phyloP scores from a whole-genome alignment of 2,888 invertebrate species.

The Dendrolimus pini region DNA sequence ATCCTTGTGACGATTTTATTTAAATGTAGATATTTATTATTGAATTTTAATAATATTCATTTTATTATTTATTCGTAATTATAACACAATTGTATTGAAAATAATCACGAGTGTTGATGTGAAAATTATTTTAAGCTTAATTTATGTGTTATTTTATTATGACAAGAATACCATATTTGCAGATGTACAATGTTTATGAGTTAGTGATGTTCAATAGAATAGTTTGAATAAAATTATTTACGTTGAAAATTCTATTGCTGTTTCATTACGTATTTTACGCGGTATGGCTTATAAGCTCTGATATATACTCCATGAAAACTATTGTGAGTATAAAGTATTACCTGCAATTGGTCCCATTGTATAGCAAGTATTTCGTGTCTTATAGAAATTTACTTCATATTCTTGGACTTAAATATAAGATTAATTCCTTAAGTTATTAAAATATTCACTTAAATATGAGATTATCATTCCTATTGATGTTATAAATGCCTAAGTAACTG shows the following conservation, averaged over 20 bases:
- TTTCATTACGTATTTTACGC: conserved; percentile 30
- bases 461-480: too few species aligned
- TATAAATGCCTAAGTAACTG: too few species aligned
- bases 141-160: conserved; percentile 47
- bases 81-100: conserved; percentile 65
- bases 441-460: too few species aligned
- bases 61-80: conserved; percentile 58
- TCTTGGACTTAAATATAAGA: too few species aligned
- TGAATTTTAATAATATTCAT: conserved; percentile 46
- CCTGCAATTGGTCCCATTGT: too few species aligned
- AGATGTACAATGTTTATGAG: conserved; percentile 75
- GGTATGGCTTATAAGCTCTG: too few species aligned
- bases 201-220: conserved; percentile 76
- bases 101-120: conserved; percentile 60
- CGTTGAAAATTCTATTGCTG: conserved; percentile 68
- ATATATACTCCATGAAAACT: too few species aligned
- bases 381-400: too few species aligned
- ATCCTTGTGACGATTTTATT: neutral
- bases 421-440: too few species aligned
- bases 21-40: conserved; percentile 38
- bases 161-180: conserved; percentile 66
- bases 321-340: too few species aligned
- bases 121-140: conserved; percentile 39
- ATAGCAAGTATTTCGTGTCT: too few species aligned
- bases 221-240: conserved; percentile 78